These are phyloP conservation scores for Catonia carolina DNA, from an alignment of 2,888 invertebrate species.

Conservation along the genomic window DNA sequence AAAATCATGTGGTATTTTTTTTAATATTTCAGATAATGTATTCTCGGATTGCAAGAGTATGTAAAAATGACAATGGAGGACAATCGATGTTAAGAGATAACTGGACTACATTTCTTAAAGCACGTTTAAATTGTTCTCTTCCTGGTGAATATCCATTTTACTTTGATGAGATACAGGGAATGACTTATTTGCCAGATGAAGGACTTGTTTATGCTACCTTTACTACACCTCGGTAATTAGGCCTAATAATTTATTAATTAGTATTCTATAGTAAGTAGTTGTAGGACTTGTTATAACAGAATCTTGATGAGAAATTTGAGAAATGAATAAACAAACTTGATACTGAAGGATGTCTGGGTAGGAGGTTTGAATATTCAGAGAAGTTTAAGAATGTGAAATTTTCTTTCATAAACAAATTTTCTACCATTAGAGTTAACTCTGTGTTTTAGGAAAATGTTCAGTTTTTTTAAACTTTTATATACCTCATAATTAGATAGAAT, in stretches of 20 bases:
- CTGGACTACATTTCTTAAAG: slow-evolving; percentile 89
- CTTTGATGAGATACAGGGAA: slow-evolving; percentile 82
- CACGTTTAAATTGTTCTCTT: slow-evolving; percentile 73
- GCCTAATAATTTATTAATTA: too few relatives aligned
- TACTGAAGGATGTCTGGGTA: too few relatives aligned
- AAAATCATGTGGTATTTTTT: slow-evolving; percentile 13
- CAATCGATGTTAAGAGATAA: slow-evolving; percentile 68
- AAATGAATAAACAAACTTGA: neutral
- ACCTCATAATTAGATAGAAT: too few relatives aligned
- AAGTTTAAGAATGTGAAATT: too few relatives aligned
- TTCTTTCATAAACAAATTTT: too few relatives aligned
- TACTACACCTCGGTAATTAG: slow-evolving; percentile 64
- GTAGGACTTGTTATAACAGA: too few relatives aligned
- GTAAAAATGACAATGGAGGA: slow-evolving; percentile 82
- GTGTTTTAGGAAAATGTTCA: too few relatives aligned
- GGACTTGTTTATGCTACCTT: slow-evolving; percentile 78
- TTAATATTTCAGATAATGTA: slow-evolving; percentile 61
- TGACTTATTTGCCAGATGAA: slow-evolving; percentile 68
- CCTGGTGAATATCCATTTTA: slow-evolving; percentile 82
- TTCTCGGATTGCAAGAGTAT: slow-evolving; percentile 84
- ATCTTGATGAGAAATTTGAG: too few relatives aligned
- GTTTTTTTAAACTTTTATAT: too few relatives aligned
- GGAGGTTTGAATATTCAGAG: too few relatives aligned
- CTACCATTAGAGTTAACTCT: too few relatives aligned
- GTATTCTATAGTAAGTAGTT: too few relatives aligned